These are phyloP conservation scores for Apodemia mormo DNA, from an alignment of 2,888 invertebrate genomes.

Conservation along the genomic window DNA sequence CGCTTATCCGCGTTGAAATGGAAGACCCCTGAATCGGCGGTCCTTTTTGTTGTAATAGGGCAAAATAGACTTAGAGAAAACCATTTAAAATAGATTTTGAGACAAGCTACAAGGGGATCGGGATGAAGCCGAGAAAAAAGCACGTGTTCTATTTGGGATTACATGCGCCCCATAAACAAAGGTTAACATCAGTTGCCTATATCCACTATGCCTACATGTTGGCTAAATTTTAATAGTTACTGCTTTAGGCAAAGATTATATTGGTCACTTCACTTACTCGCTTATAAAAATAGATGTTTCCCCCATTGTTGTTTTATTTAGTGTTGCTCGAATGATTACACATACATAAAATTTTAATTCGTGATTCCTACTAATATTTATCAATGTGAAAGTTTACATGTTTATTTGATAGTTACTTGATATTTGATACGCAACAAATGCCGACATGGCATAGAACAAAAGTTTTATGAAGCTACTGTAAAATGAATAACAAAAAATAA, in stretches of 20 bases:
- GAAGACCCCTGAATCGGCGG: slow-evolving; percentile 65
- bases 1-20: slow-evolving; percentile 71
- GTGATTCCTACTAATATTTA: background rate
- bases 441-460: too few species aligned
- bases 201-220: slow-evolving; percentile 29
- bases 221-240: slow-evolving; percentile 21
- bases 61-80: slow-evolving; percentile 43
- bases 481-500: too few species aligned
- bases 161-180: slow-evolving; percentile 76
- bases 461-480: too few species aligned
- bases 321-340: background rate
- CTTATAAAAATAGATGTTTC: background rate
- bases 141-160: slow-evolving; percentile 81
- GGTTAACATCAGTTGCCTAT: slow-evolving; percentile 60
- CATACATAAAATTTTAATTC: background rate
- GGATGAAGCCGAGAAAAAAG: slow-evolving; percentile 73
- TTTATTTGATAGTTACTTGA: too few species aligned
- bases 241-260: slow-evolving; percentile 17
- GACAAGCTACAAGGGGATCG: slow-evolving; percentile 40
- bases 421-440: too few species aligned
- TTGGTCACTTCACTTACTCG: slow-evolving; percentile 5
- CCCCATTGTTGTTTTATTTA: background rate
- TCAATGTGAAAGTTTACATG: too few species aligned
- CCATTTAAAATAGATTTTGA: slow-evolving; percentile 44
- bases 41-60: slow-evolving; percentile 45